Base-by-base conservation (phyloP, 2,797 vertebrate species). In the Hydrophis major region DNA sequence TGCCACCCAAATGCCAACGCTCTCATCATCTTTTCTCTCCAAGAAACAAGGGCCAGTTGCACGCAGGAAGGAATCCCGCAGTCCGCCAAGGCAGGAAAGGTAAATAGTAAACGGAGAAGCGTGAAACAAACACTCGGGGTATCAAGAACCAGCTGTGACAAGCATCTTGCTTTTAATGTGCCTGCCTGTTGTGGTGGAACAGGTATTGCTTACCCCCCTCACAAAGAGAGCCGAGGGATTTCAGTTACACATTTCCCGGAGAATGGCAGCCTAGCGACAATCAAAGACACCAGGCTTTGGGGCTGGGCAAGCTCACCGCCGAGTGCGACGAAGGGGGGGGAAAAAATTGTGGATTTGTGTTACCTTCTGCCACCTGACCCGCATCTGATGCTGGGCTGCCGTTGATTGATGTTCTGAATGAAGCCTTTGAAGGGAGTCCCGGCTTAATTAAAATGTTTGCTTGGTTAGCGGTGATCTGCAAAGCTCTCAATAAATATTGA, bases 401-500 rank as follows among this genome's bases (percentile, higher is more conserved):
- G 98, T 98, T 99, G 99, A 99, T 98, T 98, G 99, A 99, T 98
- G 97, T 98, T 98, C 98, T 99, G 98, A 99, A 99, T 99, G 98
- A 99, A 98, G 97, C 98, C 99, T 99, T 99, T 99, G 99, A 99
- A 99, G 99, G 98, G 95, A 98, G 98, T 98, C 99, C 99, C 98
- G 99, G 98, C 99, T 99, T 99, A 99, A 99, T 99, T 99, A 99
- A 99, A 99, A 98, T 98, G 98, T 99, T 99, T 98, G 98, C 99
- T 99, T 97, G 98, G 98, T 98, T 99, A 98, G 98, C 98, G 98
- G 98, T 99, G 99, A 99, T 99, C 99, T 99, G 98, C 99, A 98
- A 99, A 99, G 99, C 98, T 99, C 96, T 98, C 98, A 99, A 99
- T 99, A 99, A 99, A 99, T 99, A 99, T 99, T 99, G 99, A 99